Conservation (phyloP, 2,797 vertebrate genomes). For the Tympanoctomys barrerae region DNA sequence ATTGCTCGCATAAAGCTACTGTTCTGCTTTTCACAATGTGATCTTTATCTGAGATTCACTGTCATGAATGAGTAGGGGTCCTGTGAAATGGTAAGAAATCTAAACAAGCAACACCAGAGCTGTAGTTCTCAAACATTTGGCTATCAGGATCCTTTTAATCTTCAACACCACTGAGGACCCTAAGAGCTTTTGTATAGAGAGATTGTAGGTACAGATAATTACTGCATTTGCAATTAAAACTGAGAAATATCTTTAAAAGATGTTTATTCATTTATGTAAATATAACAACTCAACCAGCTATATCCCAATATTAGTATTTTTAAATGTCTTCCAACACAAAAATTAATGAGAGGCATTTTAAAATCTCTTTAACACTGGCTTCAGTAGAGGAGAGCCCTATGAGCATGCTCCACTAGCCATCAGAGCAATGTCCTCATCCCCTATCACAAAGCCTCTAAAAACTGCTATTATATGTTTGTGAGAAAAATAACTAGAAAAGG, state of each 20-base stretch:
- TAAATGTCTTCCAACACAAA: constrained; percentile 13
- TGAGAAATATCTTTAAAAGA: constrained; percentile 8
- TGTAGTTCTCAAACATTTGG: constrained; percentile 22
- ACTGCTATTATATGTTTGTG: not conserved
- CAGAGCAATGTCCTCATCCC: not conserved
- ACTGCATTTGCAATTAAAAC: constrained; percentile 41
- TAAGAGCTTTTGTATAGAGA: constrained; percentile 39
- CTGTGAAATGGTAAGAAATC: not conserved
- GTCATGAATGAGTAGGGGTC: not conserved
- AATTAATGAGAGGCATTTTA: constrained; percentile 32
- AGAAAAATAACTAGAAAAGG: constrained; percentile 46
- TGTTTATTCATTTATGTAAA: constrained; percentile 35
- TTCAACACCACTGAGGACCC: constrained; percentile 37
- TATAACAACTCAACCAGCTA: not conserved
- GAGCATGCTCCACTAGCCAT: not conserved
- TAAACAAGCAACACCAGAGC: not conserved
- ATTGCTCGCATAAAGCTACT: not conserved
- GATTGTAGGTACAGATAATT: constrained; percentile 53
- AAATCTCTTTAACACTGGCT: constrained; percentile 19
- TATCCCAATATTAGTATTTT: constrained; percentile 24
- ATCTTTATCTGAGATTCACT: not conserved
- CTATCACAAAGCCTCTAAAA: constrained; percentile 19
- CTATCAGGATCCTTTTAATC: constrained; percentile 15
- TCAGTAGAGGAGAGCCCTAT: constrained; percentile 8
- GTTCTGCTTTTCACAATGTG: not conserved